phyloP scores from a whole-genome alignment of 1,140 invertebrate genomes.

The Drosophila pachea region DNA sequence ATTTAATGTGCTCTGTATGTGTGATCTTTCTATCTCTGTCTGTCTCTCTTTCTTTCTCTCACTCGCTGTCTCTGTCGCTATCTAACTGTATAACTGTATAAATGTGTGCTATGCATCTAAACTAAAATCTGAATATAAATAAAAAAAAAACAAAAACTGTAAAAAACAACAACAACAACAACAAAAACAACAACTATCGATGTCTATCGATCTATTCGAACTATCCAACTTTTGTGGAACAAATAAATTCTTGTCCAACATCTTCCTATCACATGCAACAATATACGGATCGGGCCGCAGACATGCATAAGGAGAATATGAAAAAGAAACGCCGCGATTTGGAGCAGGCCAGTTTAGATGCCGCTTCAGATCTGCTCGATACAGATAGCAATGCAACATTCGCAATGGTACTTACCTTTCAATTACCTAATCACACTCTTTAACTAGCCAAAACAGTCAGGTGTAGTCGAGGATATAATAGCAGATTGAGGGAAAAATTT shows the following conservation, averaged over 20 bases:
- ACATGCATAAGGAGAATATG: constrained; percentile 91
- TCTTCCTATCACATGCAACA: constrained; percentile 73
- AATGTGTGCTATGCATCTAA: constrained; percentile 65
- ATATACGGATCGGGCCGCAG: constrained; percentile 79
- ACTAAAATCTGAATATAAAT: constrained; percentile 41
- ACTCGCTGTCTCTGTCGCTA: constrained; percentile 64
- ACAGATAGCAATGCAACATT: constrained; percentile 91
- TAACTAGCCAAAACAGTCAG: background rate
- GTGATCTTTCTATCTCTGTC: constrained; percentile 67
- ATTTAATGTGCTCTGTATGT: constrained; percentile 70
- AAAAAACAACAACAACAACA: constrained; percentile 34
- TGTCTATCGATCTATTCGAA: constrained; percentile 28
- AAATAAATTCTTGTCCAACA: constrained; percentile 79
- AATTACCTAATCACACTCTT: constrained; percentile 47
- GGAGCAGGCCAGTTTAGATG: constrained; percentile 91
- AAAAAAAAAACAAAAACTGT: constrained; percentile 42
- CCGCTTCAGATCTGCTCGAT: constrained; percentile 88
- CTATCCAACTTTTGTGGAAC: constrained; percentile 62
- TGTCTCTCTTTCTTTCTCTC: constrained; percentile 68
- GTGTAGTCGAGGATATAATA: background rate
- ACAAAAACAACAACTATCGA: constrained; percentile 16
- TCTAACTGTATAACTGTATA: constrained; percentile 69
- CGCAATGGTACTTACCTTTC: constrained; percentile 85
- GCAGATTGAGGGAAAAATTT: too few relatives aligned
- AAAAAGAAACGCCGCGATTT: constrained; percentile 92